Evolutionary conservation across 2,797 vertebrate genomes (phyloP).

Genomic region (Pterois miles): DNA sequence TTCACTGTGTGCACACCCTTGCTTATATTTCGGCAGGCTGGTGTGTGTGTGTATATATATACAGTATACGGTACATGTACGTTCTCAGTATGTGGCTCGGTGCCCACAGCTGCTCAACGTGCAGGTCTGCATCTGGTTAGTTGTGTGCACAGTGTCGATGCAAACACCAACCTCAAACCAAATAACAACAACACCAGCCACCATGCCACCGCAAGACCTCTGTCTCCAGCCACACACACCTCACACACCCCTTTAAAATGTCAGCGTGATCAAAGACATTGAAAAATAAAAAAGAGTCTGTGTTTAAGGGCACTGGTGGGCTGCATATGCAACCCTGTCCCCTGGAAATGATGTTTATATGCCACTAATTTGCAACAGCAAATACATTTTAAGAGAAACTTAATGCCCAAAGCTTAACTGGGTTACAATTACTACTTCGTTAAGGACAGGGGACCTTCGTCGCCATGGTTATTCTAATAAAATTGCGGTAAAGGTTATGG

Average conservation of each 20-base stretch:
- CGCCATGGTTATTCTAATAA: neutral
- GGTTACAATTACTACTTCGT: neutral
- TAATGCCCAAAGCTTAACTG: neutral
- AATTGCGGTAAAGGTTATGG: neutral
- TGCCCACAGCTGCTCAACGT: conserved; percentile 53
- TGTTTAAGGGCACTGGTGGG: neutral
- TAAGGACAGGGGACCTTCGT: neutral
- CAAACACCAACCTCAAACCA: conserved; percentile 62
- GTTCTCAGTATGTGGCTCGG: conserved; percentile 31
- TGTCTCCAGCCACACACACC: conserved; percentile 58
- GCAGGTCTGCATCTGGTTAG: conserved; percentile 59
- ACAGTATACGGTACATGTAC: conserved; percentile 11
- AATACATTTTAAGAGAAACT: neutral
- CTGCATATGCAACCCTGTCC: neutral
- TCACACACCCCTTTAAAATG: conserved; percentile 47
- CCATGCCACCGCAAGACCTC: conserved; percentile 35
- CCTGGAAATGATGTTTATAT: neutral
- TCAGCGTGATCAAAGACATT: conserved; percentile 61
- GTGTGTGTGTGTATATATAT: conserved; percentile 4
- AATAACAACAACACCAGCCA: conserved; percentile 60
- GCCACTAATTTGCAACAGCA: conserved; percentile 3
- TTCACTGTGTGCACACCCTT: conserved; percentile 32
- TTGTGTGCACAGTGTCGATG: conserved; percentile 15
- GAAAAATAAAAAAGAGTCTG: neutral
- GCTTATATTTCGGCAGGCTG: conserved; percentile 27